Percentiles rank a stretch among this genome's conserved stretches.
Conservation (phyloP, 1,140 invertebrate species). For the Polyergus mexicanus region DNA sequence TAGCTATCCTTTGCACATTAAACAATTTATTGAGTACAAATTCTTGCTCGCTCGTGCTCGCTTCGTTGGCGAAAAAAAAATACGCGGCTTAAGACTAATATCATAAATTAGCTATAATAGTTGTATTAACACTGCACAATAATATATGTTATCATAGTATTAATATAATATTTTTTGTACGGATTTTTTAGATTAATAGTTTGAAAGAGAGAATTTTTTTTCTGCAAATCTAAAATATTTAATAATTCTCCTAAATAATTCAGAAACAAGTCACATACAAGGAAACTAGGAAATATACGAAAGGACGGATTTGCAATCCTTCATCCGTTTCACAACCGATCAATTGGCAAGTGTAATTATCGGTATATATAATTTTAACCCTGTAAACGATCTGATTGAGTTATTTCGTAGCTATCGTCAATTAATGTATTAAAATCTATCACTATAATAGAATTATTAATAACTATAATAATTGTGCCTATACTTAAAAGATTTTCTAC, state of each 20-base stretch:
- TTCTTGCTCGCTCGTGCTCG: too few species aligned
- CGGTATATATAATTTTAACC: constrained; percentile 13
- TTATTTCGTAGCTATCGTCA: not conserved
- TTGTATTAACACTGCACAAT: not conserved
- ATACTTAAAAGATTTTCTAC: constrained; percentile 63
- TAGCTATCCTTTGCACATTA: too few species aligned
- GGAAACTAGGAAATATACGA: constrained; percentile 34
- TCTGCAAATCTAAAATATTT: not conserved
- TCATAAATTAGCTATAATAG: constrained; percentile 23
- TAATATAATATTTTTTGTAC: constrained; percentile 22
- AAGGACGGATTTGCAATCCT: constrained; percentile 63
- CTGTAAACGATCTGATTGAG: constrained; percentile 20
- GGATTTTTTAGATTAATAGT: constrained; percentile 30
- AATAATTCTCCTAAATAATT: constrained; percentile 9
- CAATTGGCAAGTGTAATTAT: constrained; percentile 38
- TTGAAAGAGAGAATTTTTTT: not conserved
- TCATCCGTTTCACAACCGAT: constrained; percentile 5
- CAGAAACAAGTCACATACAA: not conserved
- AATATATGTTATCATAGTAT: constrained; percentile 6
- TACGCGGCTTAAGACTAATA: not conserved
- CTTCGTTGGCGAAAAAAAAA: too few species aligned
- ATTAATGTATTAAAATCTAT: constrained; percentile 8
- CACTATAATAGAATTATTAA: not conserved
- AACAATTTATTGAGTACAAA: too few species aligned
- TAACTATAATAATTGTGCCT: constrained; percentile 33